These are phyloP conservation scores for Marasmarcha lunaedactyla DNA, from an alignment of 2,888 invertebrate genomes.

Conservation along the genomic window DNA sequence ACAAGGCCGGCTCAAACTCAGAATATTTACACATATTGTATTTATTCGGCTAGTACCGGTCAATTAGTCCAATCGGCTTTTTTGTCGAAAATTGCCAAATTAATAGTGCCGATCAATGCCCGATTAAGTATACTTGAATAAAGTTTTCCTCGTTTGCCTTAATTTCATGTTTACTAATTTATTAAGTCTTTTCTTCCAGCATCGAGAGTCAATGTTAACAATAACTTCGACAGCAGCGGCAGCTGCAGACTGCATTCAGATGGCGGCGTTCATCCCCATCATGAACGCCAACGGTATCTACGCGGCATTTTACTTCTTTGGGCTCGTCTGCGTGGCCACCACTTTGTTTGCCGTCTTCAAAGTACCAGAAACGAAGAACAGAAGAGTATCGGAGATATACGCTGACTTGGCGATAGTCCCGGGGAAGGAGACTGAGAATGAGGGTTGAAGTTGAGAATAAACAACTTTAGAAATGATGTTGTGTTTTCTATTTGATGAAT, in stretches of 20 bases:
- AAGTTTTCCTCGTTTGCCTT: too few species aligned
- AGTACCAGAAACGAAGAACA: constrained; percentile 23
- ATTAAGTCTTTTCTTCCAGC: constrained; percentile 17
- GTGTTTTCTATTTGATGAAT: background rate
- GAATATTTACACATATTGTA: too few species aligned
- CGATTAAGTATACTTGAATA: too few species aligned
- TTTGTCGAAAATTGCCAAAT: too few species aligned
- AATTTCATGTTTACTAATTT: too few species aligned
- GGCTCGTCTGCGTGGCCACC: constrained; percentile 18
- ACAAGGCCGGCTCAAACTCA: too few species aligned
- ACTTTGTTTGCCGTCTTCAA: constrained; percentile 16
- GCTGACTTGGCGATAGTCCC: constrained; percentile 13
- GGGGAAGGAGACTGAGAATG: too few species aligned
- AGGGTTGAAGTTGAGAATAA: background rate
- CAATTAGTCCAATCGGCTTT: too few species aligned
- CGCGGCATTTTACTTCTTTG: constrained; percentile 21
- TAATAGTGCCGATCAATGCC: too few species aligned
- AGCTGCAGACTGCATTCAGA: constrained; percentile 20
- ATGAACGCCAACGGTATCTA: constrained; percentile 19
- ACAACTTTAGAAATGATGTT: background rate
- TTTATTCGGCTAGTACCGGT: too few species aligned
- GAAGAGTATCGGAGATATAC: constrained; percentile 21
- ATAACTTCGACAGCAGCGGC: constrained; percentile 20
- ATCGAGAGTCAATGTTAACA: constrained; percentile 23
- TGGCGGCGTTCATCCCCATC: constrained; percentile 20